A percentile compares a stretch with the other conserved stretches of the same genome.
phyloP scores from a whole-genome alignment of 1,140 invertebrate genomes.

The Metaphire vulgaris region DNA sequence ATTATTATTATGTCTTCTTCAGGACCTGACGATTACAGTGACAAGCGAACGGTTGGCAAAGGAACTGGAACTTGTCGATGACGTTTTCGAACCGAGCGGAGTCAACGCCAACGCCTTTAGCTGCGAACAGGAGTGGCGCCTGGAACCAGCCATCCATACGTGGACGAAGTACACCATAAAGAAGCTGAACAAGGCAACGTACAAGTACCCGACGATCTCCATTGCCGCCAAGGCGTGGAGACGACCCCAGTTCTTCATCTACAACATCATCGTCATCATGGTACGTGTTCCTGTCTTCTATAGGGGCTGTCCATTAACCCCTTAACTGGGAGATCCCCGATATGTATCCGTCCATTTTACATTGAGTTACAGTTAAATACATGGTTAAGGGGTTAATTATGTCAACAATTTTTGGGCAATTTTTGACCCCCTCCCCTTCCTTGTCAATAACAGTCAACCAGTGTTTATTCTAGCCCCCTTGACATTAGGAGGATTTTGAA shows the following conservation, averaged over 20 bases:
- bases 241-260: slow-evolving; percentile 50
- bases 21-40: slow-evolving; percentile 51
- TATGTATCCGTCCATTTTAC: no score
- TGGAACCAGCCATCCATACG: slow-evolving; percentile 48
- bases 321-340: no score
- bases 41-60: slow-evolving; percentile 46
- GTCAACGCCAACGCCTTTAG: slow-evolving; percentile 51
- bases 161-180: slow-evolving; percentile 35
- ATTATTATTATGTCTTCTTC: no score
- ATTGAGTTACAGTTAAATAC: no score
- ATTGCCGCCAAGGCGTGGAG: slow-evolving; percentile 50
- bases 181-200: slow-evolving; percentile 37
- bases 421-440: no score
- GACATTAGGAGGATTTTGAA: no score
- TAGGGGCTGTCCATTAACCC: no score
- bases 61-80: slow-evolving; percentile 48
- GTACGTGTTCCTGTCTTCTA: slow-evolving; percentile 19
- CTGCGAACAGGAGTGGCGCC: slow-evolving; percentile 51
- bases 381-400: no score
- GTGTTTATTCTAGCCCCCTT: no score
- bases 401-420: no score
- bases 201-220: slow-evolving; percentile 41
- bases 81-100: slow-evolving; percentile 44
- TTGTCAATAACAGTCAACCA: no score
- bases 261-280: slow-evolving; percentile 43